These are phyloP conservation scores for Rhyacophila evoluta DNA, from an alignment of 2,888 invertebrate species.

Conservation along the genomic window DNA sequence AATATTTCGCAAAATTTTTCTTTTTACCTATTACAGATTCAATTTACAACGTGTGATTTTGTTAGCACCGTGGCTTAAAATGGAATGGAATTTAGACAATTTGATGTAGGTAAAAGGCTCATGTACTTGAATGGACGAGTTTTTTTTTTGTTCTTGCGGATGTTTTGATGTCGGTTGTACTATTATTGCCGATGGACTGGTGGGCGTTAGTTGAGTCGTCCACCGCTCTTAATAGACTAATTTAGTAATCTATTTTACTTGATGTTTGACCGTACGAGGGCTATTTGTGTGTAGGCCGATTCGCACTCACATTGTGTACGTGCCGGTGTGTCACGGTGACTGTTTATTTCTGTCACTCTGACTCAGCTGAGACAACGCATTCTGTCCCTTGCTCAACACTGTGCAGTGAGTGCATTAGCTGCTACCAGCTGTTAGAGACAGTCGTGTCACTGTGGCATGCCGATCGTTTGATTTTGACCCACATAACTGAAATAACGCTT, in stretches of 20 bases:
- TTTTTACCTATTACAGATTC: conserved; percentile 54
- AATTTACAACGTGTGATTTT: conserved; percentile 53
- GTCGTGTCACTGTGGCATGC: conserved; percentile 42
- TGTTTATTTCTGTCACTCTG: conserved; percentile 42
- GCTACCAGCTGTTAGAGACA: background rate
- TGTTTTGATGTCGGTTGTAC: conserved; percentile 33
- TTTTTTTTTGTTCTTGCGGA: conserved; percentile 19
- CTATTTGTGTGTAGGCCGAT: conserved; percentile 36
- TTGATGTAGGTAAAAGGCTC: conserved; percentile 53
- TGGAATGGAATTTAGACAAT: conserved; percentile 55
- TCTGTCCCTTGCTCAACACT: background rate
- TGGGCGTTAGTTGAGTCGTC: conserved; percentile 31
- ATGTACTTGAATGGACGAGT: conserved; percentile 19
- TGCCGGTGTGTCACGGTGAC: conserved; percentile 32
- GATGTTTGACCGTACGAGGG: conserved; percentile 27
- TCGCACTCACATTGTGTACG: conserved; percentile 29
- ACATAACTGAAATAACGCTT: conserved; percentile 43
- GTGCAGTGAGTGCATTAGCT: background rate
- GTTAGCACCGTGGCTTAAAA: conserved; percentile 54
- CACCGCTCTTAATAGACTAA: conserved; percentile 29
- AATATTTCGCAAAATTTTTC: background rate
- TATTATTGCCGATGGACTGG: background rate
- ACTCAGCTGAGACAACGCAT: conserved; percentile 32
- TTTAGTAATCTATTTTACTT: conserved; percentile 29
- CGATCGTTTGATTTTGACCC: conserved; percentile 46